Base-by-base conservation (phyloP, 2,113 vertebrate species). In the Calidris pygmaea region DNA sequence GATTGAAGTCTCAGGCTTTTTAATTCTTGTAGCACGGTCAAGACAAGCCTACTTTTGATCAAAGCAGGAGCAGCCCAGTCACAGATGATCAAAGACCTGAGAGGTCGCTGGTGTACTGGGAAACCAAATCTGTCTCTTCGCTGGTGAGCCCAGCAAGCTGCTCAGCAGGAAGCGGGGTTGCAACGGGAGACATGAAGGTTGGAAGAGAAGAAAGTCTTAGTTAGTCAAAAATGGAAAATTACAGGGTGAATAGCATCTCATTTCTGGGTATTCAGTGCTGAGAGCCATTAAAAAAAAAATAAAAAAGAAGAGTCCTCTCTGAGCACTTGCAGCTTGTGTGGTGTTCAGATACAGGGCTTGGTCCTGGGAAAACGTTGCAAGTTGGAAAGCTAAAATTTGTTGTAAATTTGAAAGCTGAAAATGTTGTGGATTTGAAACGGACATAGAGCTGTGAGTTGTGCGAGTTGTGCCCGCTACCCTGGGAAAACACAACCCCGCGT, bases 401-500 rank as follows among this genome's bases (percentile, higher is more conserved):
- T 41, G 39, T 45, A 45, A 18, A 45, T 45, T 45, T 45, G 43
- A 45, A 45, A 45, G 43, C 43, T 45, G 16, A 45, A 45, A 22
- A 12, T 48, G 22, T 22, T 48, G 47, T 22, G 47, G 19, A 48
- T 48, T 48, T 48, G 48, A 48, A 22, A 47, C 0, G 1, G n/a
- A 30, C 50, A 7, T 8, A 65, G 71, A 66, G 37, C 41, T 50
- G 29, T 17, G 72, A 66, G 60, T 8, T 2, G 1, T 71, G 30
- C 60, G n/a, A n/a, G 27, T 15, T 20, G 11, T 27, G 32, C 29
- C 50, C 2, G 2, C 9, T 60, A 32, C 41, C 17, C 43, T 53
- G 32, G 22, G 68, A 65, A 89, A 86, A 24, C 0, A 2, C 37
- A 68, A 1, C 35, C 17, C 55, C 0, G 1, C 0, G 0, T 34